A percentile compares a stretch with the other conserved stretches of the same genome.
Evolutionary conservation across 2,113 vertebrate genomes (phyloP).

Genomic region (Apeltes quadracus): DNA sequence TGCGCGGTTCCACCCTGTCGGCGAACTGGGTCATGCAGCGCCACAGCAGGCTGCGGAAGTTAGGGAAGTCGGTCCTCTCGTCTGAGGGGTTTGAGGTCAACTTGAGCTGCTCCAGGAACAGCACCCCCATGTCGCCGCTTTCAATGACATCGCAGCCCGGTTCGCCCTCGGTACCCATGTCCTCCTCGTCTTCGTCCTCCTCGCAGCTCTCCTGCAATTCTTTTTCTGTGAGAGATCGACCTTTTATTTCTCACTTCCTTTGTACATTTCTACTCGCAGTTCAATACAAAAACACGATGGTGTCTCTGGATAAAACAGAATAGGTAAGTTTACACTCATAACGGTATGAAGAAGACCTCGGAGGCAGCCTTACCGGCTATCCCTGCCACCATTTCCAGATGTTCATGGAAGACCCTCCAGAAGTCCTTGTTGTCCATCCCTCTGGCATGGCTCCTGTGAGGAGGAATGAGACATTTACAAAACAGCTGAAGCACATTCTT

Average conservation of each 20-base stretch:
- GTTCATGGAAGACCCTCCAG: constrained; percentile 91
- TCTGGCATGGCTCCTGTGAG: constrained; percentile 87
- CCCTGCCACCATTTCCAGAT: constrained; percentile 89
- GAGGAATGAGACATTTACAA: neutral
- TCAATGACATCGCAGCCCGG: constrained; percentile 74
- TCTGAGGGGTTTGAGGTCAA: constrained; percentile 68
- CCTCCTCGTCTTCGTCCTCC: constrained; percentile 1
- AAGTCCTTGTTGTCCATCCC: constrained; percentile 96
- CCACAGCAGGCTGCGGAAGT: constrained; percentile 93
- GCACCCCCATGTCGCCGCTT: constrained; percentile 77
- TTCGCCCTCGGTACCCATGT: constrained; percentile 33
- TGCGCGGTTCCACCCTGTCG: constrained; percentile 90
- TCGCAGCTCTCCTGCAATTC: constrained; percentile 80
- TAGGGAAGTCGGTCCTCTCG: constrained; percentile 89
- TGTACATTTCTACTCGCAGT: too few relatives aligned
- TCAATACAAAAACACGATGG: too few relatives aligned
- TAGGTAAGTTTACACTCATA: neutral
- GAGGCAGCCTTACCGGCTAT: constrained; percentile 71
- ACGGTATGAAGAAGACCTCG: neutral
- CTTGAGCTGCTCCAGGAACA: constrained; percentile 85
- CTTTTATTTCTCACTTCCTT: neutral
- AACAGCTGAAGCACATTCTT: neutral
- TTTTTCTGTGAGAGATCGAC: constrained; percentile 79
- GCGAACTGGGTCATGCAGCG: constrained; percentile 88
- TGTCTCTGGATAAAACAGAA: neutral